Conservation (phyloP, 2,888 invertebrate genomes). For the Auanema sp. region DNA sequence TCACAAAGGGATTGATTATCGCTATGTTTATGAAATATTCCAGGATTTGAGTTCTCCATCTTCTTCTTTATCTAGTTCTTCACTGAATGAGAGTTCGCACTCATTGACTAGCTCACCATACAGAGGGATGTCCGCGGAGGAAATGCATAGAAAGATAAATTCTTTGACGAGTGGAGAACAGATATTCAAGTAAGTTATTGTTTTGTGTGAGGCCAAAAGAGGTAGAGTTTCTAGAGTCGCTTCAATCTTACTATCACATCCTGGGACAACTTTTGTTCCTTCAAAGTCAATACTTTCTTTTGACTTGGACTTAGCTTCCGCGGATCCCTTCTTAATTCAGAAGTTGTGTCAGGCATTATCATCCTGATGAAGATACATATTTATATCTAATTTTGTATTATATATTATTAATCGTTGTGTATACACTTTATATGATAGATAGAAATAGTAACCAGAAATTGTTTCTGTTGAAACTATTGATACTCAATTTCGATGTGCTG, state of each 20-base stretch:
- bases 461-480: too few species aligned
- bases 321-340: slow-evolving; percentile 10
- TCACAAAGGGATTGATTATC: too few species aligned
- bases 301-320: slow-evolving; percentile 19
- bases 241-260: slow-evolving; percentile 7
- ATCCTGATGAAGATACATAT: neutral
- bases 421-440: too few species aligned
- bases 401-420: too few species aligned
- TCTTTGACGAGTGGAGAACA: slow-evolving; percentile 18
- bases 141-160: slow-evolving; percentile 17
- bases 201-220: neutral
- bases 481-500: too few species aligned
- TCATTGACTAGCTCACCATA: neutral
- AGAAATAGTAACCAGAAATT: too few species aligned
- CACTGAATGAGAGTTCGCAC: slow-evolving; percentile 1
- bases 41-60: slow-evolving; percentile 18
- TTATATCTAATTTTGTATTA: too few species aligned
- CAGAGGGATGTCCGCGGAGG: neutral
- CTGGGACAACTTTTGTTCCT: slow-evolving; percentile 5
- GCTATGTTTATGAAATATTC: neutral
- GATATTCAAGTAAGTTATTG: slow-evolving; percentile 11
- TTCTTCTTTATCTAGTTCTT: neutral
- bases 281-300: slow-evolving; percentile 10
- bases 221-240: slow-evolving; percentile 17
- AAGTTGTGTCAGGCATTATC: slow-evolving; percentile 13